Evolutionary conservation across 2,113 vertebrate genomes (phyloP).

Genomic region (Petromus typicus): DNA sequence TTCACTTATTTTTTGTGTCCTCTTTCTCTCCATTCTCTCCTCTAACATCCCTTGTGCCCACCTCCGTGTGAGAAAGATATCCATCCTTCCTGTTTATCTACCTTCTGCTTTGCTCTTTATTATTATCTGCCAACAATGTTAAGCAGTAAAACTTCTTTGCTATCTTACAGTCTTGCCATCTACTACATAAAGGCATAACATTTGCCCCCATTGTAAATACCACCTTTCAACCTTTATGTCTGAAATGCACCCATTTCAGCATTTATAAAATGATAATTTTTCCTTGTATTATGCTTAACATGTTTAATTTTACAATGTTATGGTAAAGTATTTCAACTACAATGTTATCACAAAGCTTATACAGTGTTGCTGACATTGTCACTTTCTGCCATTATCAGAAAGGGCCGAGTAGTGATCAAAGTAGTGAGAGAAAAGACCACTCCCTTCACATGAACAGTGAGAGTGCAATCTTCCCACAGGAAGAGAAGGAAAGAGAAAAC

Average conservation of each 20-base stretch:
- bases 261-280: not conserved
- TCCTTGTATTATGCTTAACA: not conserved
- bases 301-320: not conserved
- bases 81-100: not conserved
- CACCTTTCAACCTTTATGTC: no score
- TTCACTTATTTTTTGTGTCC: not conserved
- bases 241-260: not conserved
- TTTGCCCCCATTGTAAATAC: not conserved
- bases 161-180: not conserved
- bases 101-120: not conserved
- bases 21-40: not conserved
- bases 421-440: not conserved
- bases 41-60: not conserved
- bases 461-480: not conserved
- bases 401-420: fast-evolving
- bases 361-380: no score
- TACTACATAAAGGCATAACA: not conserved
- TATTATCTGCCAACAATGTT: not conserved
- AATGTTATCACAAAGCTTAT: not conserved
- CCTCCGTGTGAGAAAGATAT: not conserved
- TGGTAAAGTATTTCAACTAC: not conserved
- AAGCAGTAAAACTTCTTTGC: not conserved
- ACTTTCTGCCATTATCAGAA: not conserved
- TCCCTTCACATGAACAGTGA: not conserved
- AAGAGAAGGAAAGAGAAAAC: not conserved